Conservation (phyloP, 2,113 vertebrate genomes). For the Peucedramus taeniatus region DNA sequence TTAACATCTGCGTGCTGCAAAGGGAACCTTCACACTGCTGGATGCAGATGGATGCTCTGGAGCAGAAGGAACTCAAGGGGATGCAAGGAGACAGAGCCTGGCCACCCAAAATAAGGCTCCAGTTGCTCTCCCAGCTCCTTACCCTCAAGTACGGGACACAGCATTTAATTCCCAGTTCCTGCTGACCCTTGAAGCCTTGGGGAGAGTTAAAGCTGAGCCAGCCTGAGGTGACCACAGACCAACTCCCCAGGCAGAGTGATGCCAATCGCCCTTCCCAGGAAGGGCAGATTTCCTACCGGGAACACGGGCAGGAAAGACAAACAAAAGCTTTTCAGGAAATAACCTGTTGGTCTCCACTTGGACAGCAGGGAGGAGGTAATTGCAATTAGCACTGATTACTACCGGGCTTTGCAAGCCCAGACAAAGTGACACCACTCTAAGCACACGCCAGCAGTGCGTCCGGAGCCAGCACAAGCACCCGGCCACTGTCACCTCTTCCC, state of each 20-base stretch:
- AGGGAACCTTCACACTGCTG: neutral
- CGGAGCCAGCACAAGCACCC: neutral
- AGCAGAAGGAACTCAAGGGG: neutral
- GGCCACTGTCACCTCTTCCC: neutral
- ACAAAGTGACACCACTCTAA: neutral
- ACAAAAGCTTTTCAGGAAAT: slow-evolving; percentile 59
- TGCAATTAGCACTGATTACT: slow-evolving; percentile 45
- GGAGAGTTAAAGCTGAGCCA: neutral
- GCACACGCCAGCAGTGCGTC: neutral
- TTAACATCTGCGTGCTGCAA: neutral
- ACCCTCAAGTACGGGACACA: neutral
- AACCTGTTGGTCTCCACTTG: neutral
- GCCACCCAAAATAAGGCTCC: neutral
- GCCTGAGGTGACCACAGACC: neutral
- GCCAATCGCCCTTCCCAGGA: slow-evolving; percentile 30
- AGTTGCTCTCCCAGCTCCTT: neutral
- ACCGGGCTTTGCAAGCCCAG: neutral
- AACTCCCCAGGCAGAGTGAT: neutral
- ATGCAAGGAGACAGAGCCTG: neutral
- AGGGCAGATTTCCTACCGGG: slow-evolving; percentile 24
- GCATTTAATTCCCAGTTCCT: neutral
- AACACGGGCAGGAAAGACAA: slow-evolving; percentile 12
- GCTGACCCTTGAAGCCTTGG: accelerated
- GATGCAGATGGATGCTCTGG: neutral
- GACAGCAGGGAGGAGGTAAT: neutral